A percentile compares a stretch with the other conserved stretches of the same genome.
Conservation (phyloP, 1,140 invertebrate species). For the Lutraria rhynchaena region DNA sequence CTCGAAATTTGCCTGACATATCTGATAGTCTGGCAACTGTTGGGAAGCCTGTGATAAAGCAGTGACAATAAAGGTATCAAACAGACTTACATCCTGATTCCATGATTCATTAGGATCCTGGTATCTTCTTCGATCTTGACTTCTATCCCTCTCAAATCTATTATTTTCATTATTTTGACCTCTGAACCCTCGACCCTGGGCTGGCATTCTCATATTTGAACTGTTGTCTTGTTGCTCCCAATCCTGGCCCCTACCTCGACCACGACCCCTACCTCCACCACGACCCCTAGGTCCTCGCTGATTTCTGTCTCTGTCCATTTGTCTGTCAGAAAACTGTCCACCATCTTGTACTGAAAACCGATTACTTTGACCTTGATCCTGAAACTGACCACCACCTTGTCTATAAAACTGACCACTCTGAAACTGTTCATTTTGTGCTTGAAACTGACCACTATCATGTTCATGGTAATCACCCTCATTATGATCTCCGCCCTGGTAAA, state of each 20-base stretch:
- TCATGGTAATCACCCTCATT: not conserved
- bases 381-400: not conserved
- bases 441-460: not conserved
- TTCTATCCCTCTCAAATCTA: conserved; percentile 36
- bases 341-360: not conserved
- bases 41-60: no score
- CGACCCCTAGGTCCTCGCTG: conserved; percentile 2
- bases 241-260: not conserved
- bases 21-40: no score
- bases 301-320: conserved; percentile 18
- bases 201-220: not conserved
- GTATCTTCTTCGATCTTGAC: conserved; percentile 20
- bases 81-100: conserved; percentile 6
- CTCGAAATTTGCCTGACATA: no score
- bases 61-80: no score
- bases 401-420: not conserved
- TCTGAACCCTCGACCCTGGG: not conserved
- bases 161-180: conserved; percentile 14
- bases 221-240: not conserved
- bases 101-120: not conserved
- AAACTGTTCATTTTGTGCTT: not conserved
- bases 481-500: not conserved
- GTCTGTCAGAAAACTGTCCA: not conserved
- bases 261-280: not conserved
- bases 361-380: not conserved